Evolutionary conservation across 37 sponge, comb jelly and placozoan genomes (phyloP).

Genomic region (Aplysina aerophoba): DNA sequence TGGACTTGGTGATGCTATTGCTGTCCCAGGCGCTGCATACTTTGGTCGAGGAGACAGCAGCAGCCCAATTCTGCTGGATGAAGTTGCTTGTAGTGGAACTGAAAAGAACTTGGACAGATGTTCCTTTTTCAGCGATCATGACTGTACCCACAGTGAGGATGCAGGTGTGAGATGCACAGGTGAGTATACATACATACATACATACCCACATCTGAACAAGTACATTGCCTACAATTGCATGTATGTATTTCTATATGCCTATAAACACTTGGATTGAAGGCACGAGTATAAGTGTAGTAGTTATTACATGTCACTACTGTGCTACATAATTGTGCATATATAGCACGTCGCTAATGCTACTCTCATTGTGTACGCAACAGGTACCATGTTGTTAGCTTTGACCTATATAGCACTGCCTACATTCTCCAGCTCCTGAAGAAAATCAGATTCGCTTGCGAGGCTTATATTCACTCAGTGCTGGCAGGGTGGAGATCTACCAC

Average conservation of each 20-base stretch:
- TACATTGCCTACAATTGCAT: no score
- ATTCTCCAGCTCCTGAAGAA: conserved; percentile 1
- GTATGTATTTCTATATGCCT: no score
- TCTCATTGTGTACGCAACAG: no score
- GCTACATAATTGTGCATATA: no score
- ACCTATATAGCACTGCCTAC: no score
- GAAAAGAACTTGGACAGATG: conserved; percentile 5
- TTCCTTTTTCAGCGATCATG: neutral
- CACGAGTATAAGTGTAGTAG: no score
- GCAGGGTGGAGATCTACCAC: conserved; percentile 20
- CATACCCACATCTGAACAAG: no score
- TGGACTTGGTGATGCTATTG: neutral
- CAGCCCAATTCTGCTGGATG: neutral
- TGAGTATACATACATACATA: neutral
- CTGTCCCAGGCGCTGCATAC: neutral
- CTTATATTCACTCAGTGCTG: neutral
- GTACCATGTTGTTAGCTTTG: no score
- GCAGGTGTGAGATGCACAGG: conserved; percentile 51
- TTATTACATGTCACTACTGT: no score
- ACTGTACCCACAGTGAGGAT: conserved; percentile 49
- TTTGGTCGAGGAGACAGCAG: neutral
- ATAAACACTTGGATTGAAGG: no score
- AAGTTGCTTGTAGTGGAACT: conserved; percentile 1
- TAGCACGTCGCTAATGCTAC: no score
- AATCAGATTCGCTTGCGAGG: neutral